Conservation (phyloP, 2,888 invertebrate species). For the Leptinotarsa peninsularis region DNA sequence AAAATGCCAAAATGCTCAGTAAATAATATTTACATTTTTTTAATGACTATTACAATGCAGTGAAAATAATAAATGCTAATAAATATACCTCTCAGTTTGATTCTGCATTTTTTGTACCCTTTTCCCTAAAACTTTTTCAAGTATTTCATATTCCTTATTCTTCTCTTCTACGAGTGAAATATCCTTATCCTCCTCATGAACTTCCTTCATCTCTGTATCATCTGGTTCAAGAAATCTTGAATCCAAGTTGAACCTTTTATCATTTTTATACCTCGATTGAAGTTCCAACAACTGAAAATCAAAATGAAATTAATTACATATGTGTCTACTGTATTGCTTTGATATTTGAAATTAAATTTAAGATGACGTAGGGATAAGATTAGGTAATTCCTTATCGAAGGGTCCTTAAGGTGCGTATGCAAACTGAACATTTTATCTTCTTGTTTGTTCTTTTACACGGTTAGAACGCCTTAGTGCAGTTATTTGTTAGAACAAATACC, state of each 20-base stretch:
- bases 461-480: too few relatives aligned
- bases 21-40: too few relatives aligned
- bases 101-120: constrained; percentile 47
- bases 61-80: constrained; percentile 7
- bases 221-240: constrained; percentile 76
- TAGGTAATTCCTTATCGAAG: too few relatives aligned
- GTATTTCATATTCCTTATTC: constrained; percentile 67
- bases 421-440: too few relatives aligned
- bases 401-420: too few relatives aligned
- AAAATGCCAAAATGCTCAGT: constrained; percentile 6
- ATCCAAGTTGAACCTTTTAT: constrained; percentile 82
- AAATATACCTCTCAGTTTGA: constrained; percentile 37
- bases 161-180: constrained; percentile 57
- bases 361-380: too few relatives aligned
- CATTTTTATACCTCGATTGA: constrained; percentile 79
- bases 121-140: constrained; percentile 65
- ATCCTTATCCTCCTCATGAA: constrained; percentile 52
- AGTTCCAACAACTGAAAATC: constrained; percentile 73
- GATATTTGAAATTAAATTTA: too few relatives aligned
- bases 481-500: too few relatives aligned
- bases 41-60: not conserved
- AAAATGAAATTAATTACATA: not conserved
- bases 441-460: too few relatives aligned
- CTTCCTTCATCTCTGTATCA: constrained; percentile 56
- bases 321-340: too few relatives aligned